Base-by-base conservation (phyloP, 2,113 vertebrate species). In the Vombatus ursinus region DNA sequence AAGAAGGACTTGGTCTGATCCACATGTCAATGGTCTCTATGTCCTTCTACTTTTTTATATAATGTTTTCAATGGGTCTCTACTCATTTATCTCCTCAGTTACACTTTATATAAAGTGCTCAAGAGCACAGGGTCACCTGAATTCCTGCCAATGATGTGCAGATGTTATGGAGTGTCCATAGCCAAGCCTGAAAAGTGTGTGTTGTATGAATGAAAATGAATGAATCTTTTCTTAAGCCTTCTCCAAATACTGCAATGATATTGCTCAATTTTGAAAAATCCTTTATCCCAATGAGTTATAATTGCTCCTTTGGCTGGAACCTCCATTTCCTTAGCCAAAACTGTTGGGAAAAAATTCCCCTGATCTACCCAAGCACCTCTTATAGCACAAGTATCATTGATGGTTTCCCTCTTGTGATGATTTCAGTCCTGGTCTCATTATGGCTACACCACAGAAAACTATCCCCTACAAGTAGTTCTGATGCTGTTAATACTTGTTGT, bases 361-460 rank as follows among this genome's bases (percentile, higher is more conserved):
- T 84, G 14, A 44, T 23, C 37, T 84, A 44, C 6, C 37, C 68
- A 84, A 84, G 68, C 37, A 44, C 68, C 68, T 84, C 68, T 84
- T 84, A 44, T 44, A 84, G 1, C 6, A 84, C n/a, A 84, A 84
- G 37, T 84, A 44, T 84, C 68, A 84, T 84, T 84, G 68, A 84
- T 84, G 68, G 68, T 84, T 84, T 84, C 68, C n/a, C 68, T 84
- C 37, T 84, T 44, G 6, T 84, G n/a, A 44, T 23, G n/a, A 84
- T 84, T 68, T 44, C n/a, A 84, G 16, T 22, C 68, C n/a, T 84
- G 44, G 68, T 84, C 68, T 84, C 68, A 84, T 84, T 84, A 84
- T 84, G 68, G 16, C n/a, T 84, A 16, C 12, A 68, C 14, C 92
- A 95, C 96, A 96, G 93, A 93, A 97, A 90, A 90, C 91, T 95